phyloP scores from a whole-genome alignment of 2,888 invertebrate species.

The Caenorhabditis virilis region DNA sequence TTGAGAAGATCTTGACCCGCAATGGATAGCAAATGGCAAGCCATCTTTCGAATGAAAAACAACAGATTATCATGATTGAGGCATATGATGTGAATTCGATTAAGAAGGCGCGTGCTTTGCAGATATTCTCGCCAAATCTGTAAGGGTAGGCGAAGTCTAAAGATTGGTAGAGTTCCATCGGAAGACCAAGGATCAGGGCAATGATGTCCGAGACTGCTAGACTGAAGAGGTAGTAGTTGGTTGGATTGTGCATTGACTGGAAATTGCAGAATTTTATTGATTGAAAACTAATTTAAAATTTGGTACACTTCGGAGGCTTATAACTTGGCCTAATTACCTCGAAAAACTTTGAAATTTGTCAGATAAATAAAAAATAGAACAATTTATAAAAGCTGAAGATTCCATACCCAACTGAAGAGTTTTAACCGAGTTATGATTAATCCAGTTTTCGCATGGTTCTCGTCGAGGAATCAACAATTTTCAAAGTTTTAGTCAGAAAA shows the following conservation, averaged over 20 bases:
- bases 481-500: too few relatives aligned
- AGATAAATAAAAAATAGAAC: too few relatives aligned
- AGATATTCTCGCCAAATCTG: constrained; percentile 56
- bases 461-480: too few relatives aligned
- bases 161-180: constrained; percentile 64
- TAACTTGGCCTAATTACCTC: too few relatives aligned
- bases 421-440: too few relatives aligned
- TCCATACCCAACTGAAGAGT: too few relatives aligned
- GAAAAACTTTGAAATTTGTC: too few relatives aligned
- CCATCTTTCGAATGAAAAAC: constrained; percentile 68
- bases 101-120: constrained; percentile 65
- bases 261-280: constrained; percentile 11
- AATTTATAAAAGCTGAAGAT: too few relatives aligned
- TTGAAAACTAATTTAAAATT: neutral
- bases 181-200: constrained; percentile 66
- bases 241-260: constrained; percentile 63
- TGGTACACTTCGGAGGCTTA: too few relatives aligned
- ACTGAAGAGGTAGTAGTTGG: constrained; percentile 66
- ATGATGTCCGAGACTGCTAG: constrained; percentile 66
- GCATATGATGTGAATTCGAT: constrained; percentile 65
- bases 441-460: too few relatives aligned
- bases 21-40: constrained; percentile 67
- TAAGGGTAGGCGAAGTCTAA: constrained; percentile 63
- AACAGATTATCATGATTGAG: constrained; percentile 65
- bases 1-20: constrained; percentile 59